Conservation (phyloP, 2,888 invertebrate species). For the Caenorhabditis sp. region DNA sequence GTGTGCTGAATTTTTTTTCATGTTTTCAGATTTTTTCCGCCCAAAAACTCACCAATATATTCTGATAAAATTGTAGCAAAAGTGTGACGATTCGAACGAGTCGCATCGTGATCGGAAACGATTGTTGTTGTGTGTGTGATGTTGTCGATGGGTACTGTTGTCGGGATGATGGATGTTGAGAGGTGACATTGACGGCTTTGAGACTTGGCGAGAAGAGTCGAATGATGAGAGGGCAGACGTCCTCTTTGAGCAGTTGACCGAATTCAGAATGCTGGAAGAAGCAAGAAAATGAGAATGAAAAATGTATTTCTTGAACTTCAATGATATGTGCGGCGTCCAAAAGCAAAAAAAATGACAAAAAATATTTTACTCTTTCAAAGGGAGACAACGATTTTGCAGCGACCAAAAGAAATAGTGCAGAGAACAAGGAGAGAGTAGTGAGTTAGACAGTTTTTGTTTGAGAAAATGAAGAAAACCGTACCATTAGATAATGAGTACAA, state of each 20-base stretch:
- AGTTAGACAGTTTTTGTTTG: too few relatives aligned
- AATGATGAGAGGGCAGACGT: conserved; percentile 97
- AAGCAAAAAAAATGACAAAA: too few relatives aligned
- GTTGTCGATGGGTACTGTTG: conserved; percentile 68
- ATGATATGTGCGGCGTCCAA: too few relatives aligned
- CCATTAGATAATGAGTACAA: too few relatives aligned
- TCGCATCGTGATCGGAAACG: conserved; percentile 95
- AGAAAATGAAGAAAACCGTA: too few relatives aligned
- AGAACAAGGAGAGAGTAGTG: too few relatives aligned
- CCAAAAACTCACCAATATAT: conserved; percentile 51
- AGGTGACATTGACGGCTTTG: conserved; percentile 76
- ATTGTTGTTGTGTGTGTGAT: conserved; percentile 86
- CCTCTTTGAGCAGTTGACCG: conserved; percentile 89
- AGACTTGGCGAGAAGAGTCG: conserved; percentile 97
- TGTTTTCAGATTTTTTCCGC: neutral
- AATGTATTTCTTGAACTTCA: neutral
- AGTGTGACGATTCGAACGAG: conserved; percentile 89
- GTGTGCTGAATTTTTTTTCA: conserved; percentile 76
- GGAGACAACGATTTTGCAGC: too few relatives aligned
- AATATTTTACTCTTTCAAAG: too few relatives aligned
- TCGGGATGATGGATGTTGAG: conserved; percentile 36
- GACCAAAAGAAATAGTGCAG: too few relatives aligned
- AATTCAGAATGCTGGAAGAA: conserved; percentile 86
- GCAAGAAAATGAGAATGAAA: neutral
- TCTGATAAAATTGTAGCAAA: conserved; percentile 81